phyloP scores from a whole-genome alignment of 2,797 vertebrate species.

The Capromys pilorides region DNA sequence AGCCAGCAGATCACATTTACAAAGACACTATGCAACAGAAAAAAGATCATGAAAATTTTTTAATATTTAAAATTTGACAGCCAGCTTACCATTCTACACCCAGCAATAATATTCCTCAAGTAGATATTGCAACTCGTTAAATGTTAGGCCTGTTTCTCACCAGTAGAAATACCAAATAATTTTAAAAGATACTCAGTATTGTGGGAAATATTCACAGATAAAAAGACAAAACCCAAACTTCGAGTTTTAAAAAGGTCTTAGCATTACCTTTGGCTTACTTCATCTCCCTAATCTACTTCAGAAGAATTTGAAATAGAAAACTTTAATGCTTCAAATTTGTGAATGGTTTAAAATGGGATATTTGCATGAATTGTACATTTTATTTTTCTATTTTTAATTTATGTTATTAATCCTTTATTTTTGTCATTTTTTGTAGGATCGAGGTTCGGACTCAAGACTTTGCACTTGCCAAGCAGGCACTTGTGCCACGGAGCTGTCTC shows the following conservation, averaged over 20 bases:
- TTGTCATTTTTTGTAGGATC: too few relatives aligned
- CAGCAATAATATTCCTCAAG: background rate
- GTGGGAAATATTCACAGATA: background rate
- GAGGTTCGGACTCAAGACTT: too few relatives aligned
- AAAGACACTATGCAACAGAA: background rate
- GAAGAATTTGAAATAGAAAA: background rate
- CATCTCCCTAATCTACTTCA: background rate
- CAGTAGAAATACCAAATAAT: background rate
- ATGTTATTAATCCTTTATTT: background rate
- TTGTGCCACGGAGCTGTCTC: too few relatives aligned
- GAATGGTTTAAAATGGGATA: background rate
- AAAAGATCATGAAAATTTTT: background rate
- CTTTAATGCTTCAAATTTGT: background rate
- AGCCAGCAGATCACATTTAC: background rate
- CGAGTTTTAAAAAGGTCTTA: background rate
- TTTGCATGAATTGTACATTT: background rate
- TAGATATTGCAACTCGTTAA: background rate
- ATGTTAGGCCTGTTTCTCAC: background rate
- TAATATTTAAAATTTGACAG: background rate
- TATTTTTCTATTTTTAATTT: background rate
- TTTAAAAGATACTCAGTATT: background rate
- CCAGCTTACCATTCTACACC: background rate
- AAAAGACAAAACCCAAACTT: background rate
- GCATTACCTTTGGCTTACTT: background rate
- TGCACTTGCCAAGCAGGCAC: too few relatives aligned